Conservation (phyloP, 2,797 vertebrate species). For the Enteromius paludinosus region DNA sequence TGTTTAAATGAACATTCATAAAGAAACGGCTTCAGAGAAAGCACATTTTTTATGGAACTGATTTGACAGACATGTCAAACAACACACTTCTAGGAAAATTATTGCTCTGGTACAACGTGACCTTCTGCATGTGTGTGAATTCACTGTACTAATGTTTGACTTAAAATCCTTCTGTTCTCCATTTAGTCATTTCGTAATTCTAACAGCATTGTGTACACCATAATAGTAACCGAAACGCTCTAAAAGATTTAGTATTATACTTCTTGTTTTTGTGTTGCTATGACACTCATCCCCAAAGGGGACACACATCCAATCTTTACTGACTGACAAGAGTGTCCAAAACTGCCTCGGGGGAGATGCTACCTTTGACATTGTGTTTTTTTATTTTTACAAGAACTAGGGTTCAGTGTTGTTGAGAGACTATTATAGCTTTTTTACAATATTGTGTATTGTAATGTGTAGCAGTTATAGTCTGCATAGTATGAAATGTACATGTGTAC, state of each 20-base stretch:
- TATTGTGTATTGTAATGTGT: background rate
- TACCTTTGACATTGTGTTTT: background rate
- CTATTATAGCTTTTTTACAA: background rate
- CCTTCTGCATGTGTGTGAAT: background rate
- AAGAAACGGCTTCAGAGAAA: background rate
- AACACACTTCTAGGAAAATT: background rate
- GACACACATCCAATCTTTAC: background rate
- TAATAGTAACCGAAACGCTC: background rate
- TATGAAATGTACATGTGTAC: background rate
- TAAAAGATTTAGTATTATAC: background rate
- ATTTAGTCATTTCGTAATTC: background rate
- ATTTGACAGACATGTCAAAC: background rate
- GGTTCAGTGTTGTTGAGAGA: background rate
- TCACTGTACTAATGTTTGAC: constrained; percentile 1
- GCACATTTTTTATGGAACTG: background rate
- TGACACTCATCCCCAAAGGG: background rate
- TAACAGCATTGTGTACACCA: background rate
- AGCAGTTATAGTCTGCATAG: background rate
- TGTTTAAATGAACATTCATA: background rate
- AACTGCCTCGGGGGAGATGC: background rate
- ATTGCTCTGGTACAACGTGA: background rate
- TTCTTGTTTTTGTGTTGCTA: constrained; percentile 12
- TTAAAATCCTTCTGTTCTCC: background rate
- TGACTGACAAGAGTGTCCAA: background rate
- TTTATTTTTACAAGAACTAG: background rate